Conservation (phyloP, 2,797 vertebrate species). For the Pipistrellus nathusii region DNA sequence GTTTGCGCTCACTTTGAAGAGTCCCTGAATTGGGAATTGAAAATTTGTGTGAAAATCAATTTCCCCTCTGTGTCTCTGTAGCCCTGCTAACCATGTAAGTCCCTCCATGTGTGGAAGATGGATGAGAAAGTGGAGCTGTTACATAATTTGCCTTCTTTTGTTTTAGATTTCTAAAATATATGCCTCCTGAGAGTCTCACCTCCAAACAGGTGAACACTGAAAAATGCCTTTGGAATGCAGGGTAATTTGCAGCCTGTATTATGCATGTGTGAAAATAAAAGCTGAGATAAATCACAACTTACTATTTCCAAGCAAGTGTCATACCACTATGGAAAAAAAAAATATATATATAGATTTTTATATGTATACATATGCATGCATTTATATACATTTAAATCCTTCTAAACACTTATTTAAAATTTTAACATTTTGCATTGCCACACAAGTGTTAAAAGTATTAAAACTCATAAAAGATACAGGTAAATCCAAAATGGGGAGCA, state of each 20-base stretch:
- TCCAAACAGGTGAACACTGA: constrained; percentile 37
- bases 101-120: not conserved
- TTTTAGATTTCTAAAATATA: constrained; percentile 45
- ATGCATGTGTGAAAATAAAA: constrained; percentile 57
- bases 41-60: constrained; percentile 32
- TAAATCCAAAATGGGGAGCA: not conserved
- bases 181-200: not conserved
- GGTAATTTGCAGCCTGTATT: not conserved
- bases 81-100: not conserved
- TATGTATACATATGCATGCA: not conserved
- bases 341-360: constrained; percentile 19
- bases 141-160: not conserved
- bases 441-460: constrained; percentile 31
- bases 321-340: not conserved
- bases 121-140: not conserved
- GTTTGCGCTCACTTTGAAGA: not conserved
- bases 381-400: not conserved
- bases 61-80: not conserved
- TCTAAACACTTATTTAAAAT: constrained; percentile 35
- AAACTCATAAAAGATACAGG: not conserved
- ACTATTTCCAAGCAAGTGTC: constrained; percentile 40
- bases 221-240: constrained; percentile 34
- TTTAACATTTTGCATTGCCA: not conserved
- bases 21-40: not conserved
- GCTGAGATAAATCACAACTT: constrained; percentile 48